These are phyloP conservation scores for Phoxinus dragarum DNA, from an alignment of 2,797 vertebrate species.

Conservation along the genomic window DNA sequence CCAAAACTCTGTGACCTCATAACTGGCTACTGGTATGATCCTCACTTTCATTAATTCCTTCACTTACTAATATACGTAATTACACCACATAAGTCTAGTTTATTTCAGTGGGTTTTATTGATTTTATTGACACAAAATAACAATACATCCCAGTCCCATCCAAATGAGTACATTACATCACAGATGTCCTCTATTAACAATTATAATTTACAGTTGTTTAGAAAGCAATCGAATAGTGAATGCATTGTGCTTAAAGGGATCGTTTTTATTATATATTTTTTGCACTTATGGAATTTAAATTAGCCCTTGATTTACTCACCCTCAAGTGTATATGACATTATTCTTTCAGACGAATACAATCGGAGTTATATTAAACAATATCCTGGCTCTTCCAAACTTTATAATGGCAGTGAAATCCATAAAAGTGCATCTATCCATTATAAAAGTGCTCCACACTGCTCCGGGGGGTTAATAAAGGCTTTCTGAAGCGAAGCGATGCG, in stretches of 20 bases:
- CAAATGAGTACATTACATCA: neutral
- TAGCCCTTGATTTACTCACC: too few species aligned
- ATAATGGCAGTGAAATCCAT: too few species aligned
- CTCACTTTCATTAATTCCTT: neutral
- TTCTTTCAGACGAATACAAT: too few species aligned
- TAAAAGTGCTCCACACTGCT: too few species aligned
- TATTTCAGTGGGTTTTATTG: neutral
- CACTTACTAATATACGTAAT: neutral
- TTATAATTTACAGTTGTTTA: neutral
- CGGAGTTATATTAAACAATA: too few species aligned
- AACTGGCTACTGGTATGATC: neutral
- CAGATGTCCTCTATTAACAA: neutral
- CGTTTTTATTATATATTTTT: too few species aligned
- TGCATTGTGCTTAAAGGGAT: neutral
- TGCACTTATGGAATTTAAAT: too few species aligned
- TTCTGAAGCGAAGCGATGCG: too few species aligned
- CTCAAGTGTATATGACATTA: too few species aligned
- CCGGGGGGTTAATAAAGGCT: too few species aligned
- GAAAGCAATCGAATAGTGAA: neutral
- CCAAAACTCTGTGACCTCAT: neutral
- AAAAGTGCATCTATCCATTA: too few species aligned
- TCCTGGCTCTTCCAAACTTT: too few species aligned
- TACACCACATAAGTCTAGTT: neutral
- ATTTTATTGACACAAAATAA: neutral
- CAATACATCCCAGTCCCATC: neutral